These are phyloP conservation scores for Drosophila novamexicana DNA, from an alignment of 1,140 invertebrate genomes.

Conservation along the genomic window DNA sequence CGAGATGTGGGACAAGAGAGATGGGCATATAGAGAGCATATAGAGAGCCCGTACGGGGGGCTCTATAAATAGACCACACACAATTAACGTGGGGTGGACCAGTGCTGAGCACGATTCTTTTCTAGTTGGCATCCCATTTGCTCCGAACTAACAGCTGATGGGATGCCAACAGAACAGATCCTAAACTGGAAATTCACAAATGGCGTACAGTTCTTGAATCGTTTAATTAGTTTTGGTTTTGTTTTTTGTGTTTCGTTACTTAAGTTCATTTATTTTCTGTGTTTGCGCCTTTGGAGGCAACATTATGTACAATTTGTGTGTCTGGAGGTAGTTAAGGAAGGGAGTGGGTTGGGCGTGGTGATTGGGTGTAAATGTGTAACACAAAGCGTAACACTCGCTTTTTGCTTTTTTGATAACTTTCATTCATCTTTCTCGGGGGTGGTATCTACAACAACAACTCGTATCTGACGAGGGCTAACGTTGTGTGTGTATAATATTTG, in stretches of 20 bases:
- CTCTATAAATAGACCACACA: slow-evolving; percentile 65
- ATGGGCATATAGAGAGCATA: slow-evolving; percentile 14
- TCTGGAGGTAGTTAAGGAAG: not conserved
- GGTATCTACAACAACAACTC: not conserved
- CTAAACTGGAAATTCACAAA: not conserved
- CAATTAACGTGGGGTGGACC: slow-evolving; percentile 43
- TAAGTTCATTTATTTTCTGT: slow-evolving; percentile 46
- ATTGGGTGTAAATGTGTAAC: not conserved
- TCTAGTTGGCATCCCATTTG: slow-evolving; percentile 6
- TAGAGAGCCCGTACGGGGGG: no score
- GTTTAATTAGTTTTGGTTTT: not conserved
- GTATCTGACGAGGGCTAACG: not conserved
- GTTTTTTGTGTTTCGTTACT: slow-evolving; percentile 18
- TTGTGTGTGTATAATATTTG: slow-evolving; percentile 18
- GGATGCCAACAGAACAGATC: not conserved
- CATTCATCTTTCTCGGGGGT: not conserved
- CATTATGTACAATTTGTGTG: slow-evolving; percentile 59
- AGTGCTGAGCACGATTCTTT: slow-evolving; percentile 29
- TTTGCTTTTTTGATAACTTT: not conserved
- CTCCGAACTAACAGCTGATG: slow-evolving; percentile 12
- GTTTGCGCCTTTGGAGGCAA: slow-evolving; percentile 39
- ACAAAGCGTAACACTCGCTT: not conserved
- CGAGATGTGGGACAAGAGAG: slow-evolving; percentile 44
- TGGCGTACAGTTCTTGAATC: not conserved
- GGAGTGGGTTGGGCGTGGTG: not conserved